Evolutionary conservation across 2,113 vertebrate genomes (phyloP).

Genomic region (Lethenteron camtschaticum): DNA sequence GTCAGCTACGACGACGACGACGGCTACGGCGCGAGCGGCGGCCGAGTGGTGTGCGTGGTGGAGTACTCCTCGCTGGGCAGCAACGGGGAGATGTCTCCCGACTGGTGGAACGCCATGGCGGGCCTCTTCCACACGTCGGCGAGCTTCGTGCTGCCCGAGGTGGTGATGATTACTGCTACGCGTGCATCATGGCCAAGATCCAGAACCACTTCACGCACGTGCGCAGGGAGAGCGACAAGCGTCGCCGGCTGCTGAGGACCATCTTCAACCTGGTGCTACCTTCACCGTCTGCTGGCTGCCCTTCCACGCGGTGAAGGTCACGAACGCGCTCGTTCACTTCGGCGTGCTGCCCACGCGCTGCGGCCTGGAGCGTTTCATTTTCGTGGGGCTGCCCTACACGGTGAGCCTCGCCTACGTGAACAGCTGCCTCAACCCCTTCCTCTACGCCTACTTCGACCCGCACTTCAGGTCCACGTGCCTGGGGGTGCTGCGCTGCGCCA

Average conservation of each 20-base stretch:
- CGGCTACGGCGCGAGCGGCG: conserved; percentile 43
- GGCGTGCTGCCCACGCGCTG: conserved; percentile 12
- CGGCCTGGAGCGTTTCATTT: not conserved
- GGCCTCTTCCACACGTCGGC: conserved; percentile 39
- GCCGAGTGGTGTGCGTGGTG: conserved; percentile 26
- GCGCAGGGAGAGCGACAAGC: conserved; percentile 38
- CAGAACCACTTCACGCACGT: conserved; percentile 50
- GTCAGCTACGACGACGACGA: conserved; percentile 22
- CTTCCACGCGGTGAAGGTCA: conserved; percentile 51
- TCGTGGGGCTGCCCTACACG: not conserved
- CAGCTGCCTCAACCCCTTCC: conserved; percentile 6
- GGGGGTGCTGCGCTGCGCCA: conserved; percentile 14
- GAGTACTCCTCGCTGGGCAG: conserved; percentile 17
- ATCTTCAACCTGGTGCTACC: conserved; percentile 45
- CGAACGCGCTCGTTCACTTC: conserved; percentile 41
- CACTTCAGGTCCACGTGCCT: conserved; percentile 28
- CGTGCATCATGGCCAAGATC: conserved; percentile 44
- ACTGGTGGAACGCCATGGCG: conserved; percentile 33
- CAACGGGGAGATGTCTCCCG: too few relatives aligned
- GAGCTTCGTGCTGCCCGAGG: conserved; percentile 42
- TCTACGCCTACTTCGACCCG: not conserved
- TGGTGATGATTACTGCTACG: conserved; percentile 57
- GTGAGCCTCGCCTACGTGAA: conserved; percentile 2
- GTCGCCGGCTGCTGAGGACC: conserved; percentile 41
- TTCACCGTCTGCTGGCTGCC: conserved; percentile 54